Conservation (phyloP, 2,113 vertebrate species). For the Pampusana beccarii region DNA sequence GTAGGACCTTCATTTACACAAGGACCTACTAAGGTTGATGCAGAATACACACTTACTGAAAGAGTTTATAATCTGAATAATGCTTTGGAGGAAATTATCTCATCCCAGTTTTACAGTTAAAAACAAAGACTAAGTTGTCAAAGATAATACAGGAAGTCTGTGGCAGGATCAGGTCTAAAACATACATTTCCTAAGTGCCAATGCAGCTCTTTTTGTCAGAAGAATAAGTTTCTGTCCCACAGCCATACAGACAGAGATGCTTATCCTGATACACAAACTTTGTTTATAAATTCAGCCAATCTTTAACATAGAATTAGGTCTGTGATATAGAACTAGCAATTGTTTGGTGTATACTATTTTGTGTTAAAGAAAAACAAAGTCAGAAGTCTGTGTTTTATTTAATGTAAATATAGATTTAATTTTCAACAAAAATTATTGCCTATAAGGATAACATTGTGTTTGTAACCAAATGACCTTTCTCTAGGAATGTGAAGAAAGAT, state of each 20-base stretch:
- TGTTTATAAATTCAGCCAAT: background rate
- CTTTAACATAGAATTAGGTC: background rate
- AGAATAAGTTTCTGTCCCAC: background rate
- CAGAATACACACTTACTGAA: background rate
- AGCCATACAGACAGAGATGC: background rate
- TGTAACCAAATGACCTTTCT: background rate
- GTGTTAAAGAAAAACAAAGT: background rate
- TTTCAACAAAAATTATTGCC: conserved; percentile 23
- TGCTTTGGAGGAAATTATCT: background rate
- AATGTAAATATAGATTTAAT: background rate
- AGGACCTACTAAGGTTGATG: background rate
- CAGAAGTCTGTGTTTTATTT: conserved; percentile 4
- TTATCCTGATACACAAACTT: background rate
- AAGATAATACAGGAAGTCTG: conserved; percentile 15
- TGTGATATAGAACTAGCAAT: background rate
- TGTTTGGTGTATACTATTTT: background rate
- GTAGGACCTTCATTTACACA: background rate
- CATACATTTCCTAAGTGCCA: background rate
- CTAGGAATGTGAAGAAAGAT: background rate
- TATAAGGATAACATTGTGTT: background rate
- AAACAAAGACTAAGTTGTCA: background rate
- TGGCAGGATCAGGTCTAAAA: background rate
- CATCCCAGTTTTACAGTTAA: background rate
- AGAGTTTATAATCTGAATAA: background rate
- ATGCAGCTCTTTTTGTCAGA: background rate